These are phyloP conservation scores for Noctua pronuba DNA, from an alignment of 2,888 invertebrate genomes.

Conservation along the genomic window DNA sequence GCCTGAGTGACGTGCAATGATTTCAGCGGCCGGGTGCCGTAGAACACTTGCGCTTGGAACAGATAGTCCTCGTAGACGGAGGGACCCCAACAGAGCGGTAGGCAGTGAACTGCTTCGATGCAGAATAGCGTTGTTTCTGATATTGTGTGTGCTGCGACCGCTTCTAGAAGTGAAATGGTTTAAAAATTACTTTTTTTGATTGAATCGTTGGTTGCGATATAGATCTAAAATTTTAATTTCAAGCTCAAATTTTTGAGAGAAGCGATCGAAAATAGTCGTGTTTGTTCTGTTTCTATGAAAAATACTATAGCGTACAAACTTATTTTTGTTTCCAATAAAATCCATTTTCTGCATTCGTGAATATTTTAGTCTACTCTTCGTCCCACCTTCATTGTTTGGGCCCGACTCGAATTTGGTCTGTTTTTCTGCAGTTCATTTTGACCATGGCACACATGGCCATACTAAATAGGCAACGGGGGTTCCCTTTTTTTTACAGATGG, in stretches of 20 bases:
- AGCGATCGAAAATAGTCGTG: background rate
- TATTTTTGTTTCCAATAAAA: background rate
- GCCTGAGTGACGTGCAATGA: conserved; percentile 93
- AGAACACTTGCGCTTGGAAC: conserved; percentile 96
- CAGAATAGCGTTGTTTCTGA: conserved; percentile 94
- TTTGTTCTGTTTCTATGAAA: no score
- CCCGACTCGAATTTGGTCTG: background rate
- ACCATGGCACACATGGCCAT: no score
- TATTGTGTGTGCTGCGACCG: conserved; percentile 92
- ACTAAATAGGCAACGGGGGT: no score
- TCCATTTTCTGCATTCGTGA: background rate
- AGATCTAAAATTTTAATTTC: background rate
- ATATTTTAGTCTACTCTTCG: background rate
- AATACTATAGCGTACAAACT: no score
- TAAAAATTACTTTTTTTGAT: background rate
- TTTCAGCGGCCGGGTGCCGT: conserved; percentile 95
- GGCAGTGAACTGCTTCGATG: conserved; percentile 95
- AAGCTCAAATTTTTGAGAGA: background rate
- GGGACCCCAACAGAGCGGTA: conserved; percentile 93
- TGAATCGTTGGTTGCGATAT: background rate
- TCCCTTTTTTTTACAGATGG: no score
- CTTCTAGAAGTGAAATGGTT: conserved; percentile 86
- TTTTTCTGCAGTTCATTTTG: no score
- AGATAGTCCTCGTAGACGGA: conserved; percentile 93
- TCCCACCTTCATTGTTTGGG: background rate